Percentiles rank a stretch among this genome's conserved stretches.
These are phyloP conservation scores for Thymallus thymallus DNA, from an alignment of 2,113 vertebrate genomes.

Conservation along the genomic window DNA sequence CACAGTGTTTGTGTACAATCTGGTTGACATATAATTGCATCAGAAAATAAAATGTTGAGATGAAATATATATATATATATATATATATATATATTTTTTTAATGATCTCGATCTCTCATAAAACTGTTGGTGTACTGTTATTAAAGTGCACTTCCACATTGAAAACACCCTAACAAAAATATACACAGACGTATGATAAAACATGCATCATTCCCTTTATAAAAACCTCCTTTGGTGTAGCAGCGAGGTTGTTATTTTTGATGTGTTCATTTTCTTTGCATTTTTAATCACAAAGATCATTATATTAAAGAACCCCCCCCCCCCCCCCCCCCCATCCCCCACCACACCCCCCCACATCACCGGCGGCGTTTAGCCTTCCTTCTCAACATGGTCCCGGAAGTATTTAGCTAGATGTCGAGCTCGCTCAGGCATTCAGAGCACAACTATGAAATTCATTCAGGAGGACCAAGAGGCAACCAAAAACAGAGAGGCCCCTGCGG, in stretches of 20 bases:
- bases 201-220: neutral
- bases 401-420: neutral
- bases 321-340: constrained; percentile 2
- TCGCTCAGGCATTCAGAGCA: neutral
- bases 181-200: neutral
- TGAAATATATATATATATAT: no score
- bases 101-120: neutral
- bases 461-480: neutral
- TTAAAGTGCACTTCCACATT: neutral
- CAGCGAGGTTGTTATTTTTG: constrained; percentile 36
- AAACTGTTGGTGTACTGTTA: neutral
- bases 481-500: neutral
- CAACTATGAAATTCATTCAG: neutral
- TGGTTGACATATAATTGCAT: no score
- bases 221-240: constrained; percentile 30
- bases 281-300: constrained; percentile 37
- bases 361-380: constrained; percentile 25
- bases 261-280: constrained; percentile 39
- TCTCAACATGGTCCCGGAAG: constrained; percentile 9
- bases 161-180: neutral
- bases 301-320: constrained; percentile 18
- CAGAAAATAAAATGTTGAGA: no score
- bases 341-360: constrained; percentile 6
- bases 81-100: no score
- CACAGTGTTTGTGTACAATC: no score